Evolutionary conservation across 1,140 invertebrate genomes (phyloP).

Genomic region (Leptinotarsa defecta): DNA sequence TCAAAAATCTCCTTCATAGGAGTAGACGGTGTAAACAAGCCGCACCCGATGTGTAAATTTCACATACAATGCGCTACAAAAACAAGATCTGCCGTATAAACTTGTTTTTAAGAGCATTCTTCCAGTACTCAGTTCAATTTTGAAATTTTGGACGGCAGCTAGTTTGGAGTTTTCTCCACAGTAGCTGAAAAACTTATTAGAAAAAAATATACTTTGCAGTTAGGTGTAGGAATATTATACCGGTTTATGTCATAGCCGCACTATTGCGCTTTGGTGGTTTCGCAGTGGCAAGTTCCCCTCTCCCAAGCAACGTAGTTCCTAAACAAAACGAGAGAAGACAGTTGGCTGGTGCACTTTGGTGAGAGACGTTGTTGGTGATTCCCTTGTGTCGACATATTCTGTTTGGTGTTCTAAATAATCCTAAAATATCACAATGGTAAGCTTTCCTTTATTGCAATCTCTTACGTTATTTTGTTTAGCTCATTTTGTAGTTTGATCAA

Average conservation of each 20-base stretch:
- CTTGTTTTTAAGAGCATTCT: constrained; percentile 35
- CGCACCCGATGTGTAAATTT: constrained; percentile 66
- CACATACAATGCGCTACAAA: constrained; percentile 59
- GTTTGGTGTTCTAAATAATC: constrained; percentile 45
- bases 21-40: constrained; percentile 66
- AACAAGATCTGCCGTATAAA: constrained; percentile 58
- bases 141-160: background rate
- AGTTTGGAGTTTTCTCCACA: background rate
- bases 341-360: constrained; percentile 63
- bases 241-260: constrained; percentile 54
- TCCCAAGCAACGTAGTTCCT: constrained; percentile 37
- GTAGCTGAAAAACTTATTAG: background rate
- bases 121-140: background rate
- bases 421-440: constrained; percentile 63
- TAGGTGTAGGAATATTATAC: constrained; percentile 37
- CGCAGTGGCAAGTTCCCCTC: constrained; percentile 36
- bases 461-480: constrained; percentile 14
- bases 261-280: constrained; percentile 51
- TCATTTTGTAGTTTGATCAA: background rate
- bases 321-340: constrained; percentile 55
- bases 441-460: constrained; percentile 57
- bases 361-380: constrained; percentile 60
- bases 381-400: constrained; percentile 40
- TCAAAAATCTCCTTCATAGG: constrained; percentile 58
- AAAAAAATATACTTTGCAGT: background rate